Conservation (phyloP, 92 coral and sea anemone genomes). For the Scolanthus callimorphus region DNA sequence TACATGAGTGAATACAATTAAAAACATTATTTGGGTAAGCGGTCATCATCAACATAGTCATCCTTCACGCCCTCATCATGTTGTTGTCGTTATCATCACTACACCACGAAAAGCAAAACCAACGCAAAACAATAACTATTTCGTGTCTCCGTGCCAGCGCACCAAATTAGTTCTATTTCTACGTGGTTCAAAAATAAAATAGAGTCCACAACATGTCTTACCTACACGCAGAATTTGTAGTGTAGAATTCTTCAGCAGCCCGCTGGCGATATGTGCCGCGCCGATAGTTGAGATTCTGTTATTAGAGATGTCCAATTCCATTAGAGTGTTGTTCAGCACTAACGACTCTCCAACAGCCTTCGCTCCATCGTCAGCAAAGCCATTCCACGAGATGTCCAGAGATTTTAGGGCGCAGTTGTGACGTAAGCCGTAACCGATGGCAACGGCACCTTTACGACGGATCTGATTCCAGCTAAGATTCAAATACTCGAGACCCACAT, state of each 20-base stretch:
- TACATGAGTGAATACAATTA: no score
- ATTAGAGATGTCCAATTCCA: constrained; percentile 76
- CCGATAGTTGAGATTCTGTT: constrained; percentile 76
- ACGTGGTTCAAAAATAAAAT: no score
- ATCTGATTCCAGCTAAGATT: constrained; percentile 91
- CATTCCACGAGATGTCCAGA: constrained; percentile 91
- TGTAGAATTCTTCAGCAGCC: constrained; percentile 57
- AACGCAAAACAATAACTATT: no score
- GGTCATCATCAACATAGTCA: no score
- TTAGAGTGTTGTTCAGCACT: constrained; percentile 54
- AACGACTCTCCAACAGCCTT: constrained; percentile 77
- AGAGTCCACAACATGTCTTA: no score
- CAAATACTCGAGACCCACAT: constrained; percentile 84
- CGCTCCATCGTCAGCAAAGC: constrained; percentile 94
- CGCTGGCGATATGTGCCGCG: constrained; percentile 62
- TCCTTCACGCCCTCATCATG: no score
- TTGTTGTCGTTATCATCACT: no score
- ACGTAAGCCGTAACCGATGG: constrained; percentile 69
- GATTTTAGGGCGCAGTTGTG: constrained; percentile 76
- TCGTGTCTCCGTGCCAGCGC: no score
- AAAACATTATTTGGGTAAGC: no score
- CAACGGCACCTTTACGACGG: constrained; percentile 82
- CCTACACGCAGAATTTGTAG: constrained; percentile 70
- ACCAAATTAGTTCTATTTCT: no score
- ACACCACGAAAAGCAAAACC: no score